Percentiles rank a stretch among this genome's conserved stretches.
phyloP scores from a whole-genome alignment of 2,113 vertebrate genomes.

The Bungarus multicinctus region DNA sequence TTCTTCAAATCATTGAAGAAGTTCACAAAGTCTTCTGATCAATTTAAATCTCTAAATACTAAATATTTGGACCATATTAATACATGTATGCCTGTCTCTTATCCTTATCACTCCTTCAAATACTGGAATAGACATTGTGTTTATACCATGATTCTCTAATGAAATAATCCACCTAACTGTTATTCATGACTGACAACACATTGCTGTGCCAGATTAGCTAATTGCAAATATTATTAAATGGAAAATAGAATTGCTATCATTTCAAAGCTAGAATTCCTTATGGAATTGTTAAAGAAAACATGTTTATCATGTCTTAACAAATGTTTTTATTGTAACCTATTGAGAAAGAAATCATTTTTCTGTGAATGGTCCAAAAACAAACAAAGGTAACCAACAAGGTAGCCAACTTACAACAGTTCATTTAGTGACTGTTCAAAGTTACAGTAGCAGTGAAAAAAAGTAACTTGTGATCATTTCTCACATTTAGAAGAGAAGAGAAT shows the following conservation, averaged over 20 bases:
- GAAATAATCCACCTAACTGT: too few relatives aligned
- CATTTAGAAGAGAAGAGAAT: too few relatives aligned
- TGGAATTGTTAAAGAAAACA: not conserved
- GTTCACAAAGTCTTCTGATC: not conserved
- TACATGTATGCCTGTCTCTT: not conserved
- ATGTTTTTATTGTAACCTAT: not conserved
- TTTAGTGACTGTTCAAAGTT: too few relatives aligned
- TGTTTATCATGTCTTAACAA: not conserved
- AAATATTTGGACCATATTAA: not conserved
- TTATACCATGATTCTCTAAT: not conserved
- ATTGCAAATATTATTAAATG: not conserved
- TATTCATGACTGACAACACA: not conserved
- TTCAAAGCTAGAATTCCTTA: not conserved
- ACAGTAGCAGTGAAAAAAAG: too few relatives aligned
- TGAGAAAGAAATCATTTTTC: not conserved
- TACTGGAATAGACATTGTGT: not conserved
- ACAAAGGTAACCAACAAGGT: not conserved
- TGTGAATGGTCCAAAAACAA: not conserved
- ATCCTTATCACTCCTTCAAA: not conserved
- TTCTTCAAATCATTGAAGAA: not conserved
- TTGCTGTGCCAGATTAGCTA: not conserved
- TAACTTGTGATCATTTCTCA: too few relatives aligned
- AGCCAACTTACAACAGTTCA: too few relatives aligned
- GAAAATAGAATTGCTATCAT: not conserved
- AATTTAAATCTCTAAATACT: not conserved